Percentiles rank a stretch among this genome's conserved stretches.
Evolutionary conservation across 2,797 vertebrate genomes (phyloP).

Genomic region (Micrastur ruficollis): DNA sequence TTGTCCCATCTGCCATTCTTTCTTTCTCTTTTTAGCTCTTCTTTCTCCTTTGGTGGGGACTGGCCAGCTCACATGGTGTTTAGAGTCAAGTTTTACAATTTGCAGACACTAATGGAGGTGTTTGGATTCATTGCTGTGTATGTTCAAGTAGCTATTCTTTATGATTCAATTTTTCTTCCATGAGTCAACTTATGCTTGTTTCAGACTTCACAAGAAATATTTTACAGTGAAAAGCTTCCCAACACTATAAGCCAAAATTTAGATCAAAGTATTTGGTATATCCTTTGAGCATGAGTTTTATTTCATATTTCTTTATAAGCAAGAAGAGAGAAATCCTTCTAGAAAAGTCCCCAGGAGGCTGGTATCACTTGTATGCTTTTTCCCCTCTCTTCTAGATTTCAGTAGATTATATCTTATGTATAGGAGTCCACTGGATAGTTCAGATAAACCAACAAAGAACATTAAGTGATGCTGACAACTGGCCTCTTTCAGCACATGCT

Average conservation of each 20-base stretch:
- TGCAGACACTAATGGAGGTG: not conserved
- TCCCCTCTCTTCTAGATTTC: not conserved
- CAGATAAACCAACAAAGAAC: not conserved
- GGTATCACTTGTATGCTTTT: not conserved
- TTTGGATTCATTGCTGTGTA: not conserved
- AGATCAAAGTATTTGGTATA: not conserved
- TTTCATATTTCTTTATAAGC: not conserved
- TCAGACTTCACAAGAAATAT: not conserved
- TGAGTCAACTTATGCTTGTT: not conserved
- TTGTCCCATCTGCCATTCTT: not conserved
- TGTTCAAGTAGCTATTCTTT: not conserved
- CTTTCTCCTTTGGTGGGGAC: not conserved
- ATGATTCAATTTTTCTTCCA: constrained; percentile 25
- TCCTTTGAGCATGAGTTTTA: not conserved
- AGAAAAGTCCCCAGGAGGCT: not conserved
- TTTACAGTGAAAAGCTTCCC: not conserved
- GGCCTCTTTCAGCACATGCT: not conserved
- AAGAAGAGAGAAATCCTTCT: not conserved
- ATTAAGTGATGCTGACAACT: not conserved
- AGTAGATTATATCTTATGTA: not conserved
- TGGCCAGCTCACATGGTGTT: not conserved
- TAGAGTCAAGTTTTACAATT: not conserved
- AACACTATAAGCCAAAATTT: not conserved
- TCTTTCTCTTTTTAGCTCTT: not conserved
- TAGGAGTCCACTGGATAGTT: not conserved